Conservation (phyloP, 2,113 vertebrate species). For the Suncus etruscus region DNA sequence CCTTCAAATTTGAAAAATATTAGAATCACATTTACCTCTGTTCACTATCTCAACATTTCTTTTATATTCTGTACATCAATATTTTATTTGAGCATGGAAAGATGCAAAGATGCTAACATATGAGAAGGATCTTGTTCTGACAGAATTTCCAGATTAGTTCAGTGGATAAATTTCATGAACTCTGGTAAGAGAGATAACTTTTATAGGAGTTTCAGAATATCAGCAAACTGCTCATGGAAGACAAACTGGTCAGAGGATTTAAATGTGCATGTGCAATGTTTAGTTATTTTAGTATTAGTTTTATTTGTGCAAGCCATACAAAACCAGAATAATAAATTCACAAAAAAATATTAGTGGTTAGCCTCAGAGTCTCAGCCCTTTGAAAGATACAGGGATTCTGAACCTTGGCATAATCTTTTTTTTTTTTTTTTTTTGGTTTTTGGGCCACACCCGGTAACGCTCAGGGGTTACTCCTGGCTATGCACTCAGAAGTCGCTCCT, state of each 20-base stretch:
- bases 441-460: no score
- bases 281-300: background rate
- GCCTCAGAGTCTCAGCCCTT: background rate
- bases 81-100: slow-evolving; percentile 17
- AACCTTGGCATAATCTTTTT: no score
- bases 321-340: background rate
- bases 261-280: background rate
- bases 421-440: no score
- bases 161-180: slow-evolving; percentile 48
- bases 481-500: no score
- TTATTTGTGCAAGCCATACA: slow-evolving; percentile 8
- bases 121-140: slow-evolving; percentile 57
- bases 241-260: background rate
- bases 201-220: slow-evolving; percentile 43
- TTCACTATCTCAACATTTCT: background rate
- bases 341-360: background rate
- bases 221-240: slow-evolving; percentile 1
- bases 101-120: slow-evolving; percentile 22
- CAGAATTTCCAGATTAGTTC: slow-evolving; percentile 58
- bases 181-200: slow-evolving; percentile 3
- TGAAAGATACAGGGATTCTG: background rate
- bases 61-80: slow-evolving; percentile 32
- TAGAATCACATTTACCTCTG: background rate
- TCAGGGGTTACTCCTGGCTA: no score
- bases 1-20: slow-evolving; percentile 22